A percentile compares a stretch with the other conserved stretches of the same genome.
These are phyloP conservation scores for Cyclophora albipunctata DNA, from an alignment of 2,888 invertebrate genomes.

Conservation along the genomic window DNA sequence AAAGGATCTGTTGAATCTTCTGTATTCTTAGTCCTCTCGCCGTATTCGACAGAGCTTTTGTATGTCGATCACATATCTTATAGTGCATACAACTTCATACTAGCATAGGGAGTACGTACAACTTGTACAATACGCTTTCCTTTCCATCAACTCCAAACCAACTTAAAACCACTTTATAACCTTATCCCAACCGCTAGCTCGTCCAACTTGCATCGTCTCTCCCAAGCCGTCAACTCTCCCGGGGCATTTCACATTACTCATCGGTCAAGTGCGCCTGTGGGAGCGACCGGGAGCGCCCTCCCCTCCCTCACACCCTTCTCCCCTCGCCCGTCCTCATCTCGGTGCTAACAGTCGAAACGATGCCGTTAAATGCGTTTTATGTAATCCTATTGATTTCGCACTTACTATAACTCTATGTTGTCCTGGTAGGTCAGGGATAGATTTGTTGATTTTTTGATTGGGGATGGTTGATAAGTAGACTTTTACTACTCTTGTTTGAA, in stretches of 20 bases:
- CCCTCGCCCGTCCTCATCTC: constrained; percentile 6
- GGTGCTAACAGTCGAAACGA: constrained; percentile 19
- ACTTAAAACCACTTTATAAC: too few relatives aligned
- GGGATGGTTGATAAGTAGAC: too few relatives aligned
- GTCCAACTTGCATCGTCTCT: constrained; percentile 30
- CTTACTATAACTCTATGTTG: constrained; percentile 1
- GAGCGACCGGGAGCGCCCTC: constrained; percentile 24
- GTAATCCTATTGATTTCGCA: constrained; percentile 15
- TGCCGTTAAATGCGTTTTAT: constrained; percentile 13
- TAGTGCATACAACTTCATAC: too few relatives aligned
- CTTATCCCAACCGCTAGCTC: background rate
- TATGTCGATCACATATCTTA: too few relatives aligned
- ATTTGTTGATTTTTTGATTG: too few relatives aligned
- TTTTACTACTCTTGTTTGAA: too few relatives aligned
- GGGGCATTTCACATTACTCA: constrained; percentile 40
- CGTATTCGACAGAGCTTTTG: too few relatives aligned
- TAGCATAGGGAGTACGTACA: too few relatives aligned
- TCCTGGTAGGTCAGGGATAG: background rate
- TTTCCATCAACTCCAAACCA: too few relatives aligned
- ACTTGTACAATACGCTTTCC: too few relatives aligned
- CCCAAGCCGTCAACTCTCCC: constrained; percentile 32
- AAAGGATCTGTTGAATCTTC: too few relatives aligned
- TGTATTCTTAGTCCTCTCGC: too few relatives aligned
- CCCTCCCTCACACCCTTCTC: constrained; percentile 3
- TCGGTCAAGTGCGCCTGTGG: constrained; percentile 41